Conservation (phyloP, 2,797 vertebrate species). For the Melanotaenia nigrans region DNA sequence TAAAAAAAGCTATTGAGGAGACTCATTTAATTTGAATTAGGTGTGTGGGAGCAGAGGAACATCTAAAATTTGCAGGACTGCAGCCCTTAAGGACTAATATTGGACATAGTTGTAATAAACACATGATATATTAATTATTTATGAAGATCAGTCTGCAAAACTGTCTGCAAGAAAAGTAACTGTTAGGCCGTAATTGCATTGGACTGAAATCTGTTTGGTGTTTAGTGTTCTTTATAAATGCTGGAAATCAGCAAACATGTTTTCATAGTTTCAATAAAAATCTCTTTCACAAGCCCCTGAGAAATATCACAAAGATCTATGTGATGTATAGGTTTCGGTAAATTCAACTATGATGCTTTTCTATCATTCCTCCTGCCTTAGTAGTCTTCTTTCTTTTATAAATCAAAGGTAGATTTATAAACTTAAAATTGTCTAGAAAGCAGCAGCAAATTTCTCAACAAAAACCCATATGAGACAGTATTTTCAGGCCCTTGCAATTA, state of each 20-base stretch:
- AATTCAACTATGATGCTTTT: background rate
- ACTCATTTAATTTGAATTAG: too few species aligned
- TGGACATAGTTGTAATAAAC: background rate
- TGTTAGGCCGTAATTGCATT: background rate
- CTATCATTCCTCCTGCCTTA: background rate
- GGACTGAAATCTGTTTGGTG: background rate
- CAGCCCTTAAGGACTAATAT: too few species aligned
- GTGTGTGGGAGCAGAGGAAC: too few species aligned
- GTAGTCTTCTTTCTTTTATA: background rate
- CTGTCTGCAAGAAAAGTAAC: background rate
- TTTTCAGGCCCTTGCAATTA: slow-evolving; percentile 11
- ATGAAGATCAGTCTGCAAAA: background rate
- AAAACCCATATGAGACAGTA: slow-evolving; percentile 7
- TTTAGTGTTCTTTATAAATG: background rate
- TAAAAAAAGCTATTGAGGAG: too few species aligned
- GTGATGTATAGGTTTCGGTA: background rate
- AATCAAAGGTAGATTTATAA: slow-evolving; percentile 12
- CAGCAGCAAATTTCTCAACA: slow-evolving; percentile 3
- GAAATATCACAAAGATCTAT: background rate
- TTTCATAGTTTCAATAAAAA: background rate
- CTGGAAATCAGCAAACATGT: background rate
- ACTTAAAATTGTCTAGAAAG: slow-evolving; percentile 13
- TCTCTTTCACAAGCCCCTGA: background rate
- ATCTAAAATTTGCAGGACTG: too few species aligned
- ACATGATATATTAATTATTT: background rate